Percentiles rank a stretch among this genome's conserved stretches.
These are phyloP conservation scores for Onychostruthus taczanowskii DNA, from an alignment of 2,113 vertebrate genomes.

Conservation along the genomic window DNA sequence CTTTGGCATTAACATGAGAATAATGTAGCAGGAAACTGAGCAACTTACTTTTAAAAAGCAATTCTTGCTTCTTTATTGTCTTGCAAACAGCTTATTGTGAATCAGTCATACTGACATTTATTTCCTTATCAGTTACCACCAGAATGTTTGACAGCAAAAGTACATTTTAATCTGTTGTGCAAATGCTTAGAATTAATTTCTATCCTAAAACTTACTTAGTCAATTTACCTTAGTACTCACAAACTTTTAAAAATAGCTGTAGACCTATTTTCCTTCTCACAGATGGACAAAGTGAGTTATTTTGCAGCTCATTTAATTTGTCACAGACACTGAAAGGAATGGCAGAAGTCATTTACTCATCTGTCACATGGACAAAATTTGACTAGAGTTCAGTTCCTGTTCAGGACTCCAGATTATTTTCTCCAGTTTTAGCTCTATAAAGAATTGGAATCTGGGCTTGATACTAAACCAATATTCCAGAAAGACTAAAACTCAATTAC, in stretches of 20 bases:
- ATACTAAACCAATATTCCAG: background rate
- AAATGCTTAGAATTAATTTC: background rate
- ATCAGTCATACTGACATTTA: background rate
- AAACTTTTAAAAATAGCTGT: background rate
- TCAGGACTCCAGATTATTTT: background rate
- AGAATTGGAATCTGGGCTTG: background rate
- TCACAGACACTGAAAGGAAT: background rate
- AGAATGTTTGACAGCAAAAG: background rate
- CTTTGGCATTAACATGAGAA: background rate
- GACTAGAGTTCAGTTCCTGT: background rate
- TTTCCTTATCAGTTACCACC: background rate
- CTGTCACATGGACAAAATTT: background rate
- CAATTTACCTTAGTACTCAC: background rate
- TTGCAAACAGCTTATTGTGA: background rate
- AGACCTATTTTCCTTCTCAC: background rate
- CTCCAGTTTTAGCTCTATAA: background rate
- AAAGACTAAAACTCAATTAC: background rate
- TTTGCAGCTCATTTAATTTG: background rate
- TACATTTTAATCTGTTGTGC: background rate
- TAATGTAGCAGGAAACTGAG: background rate
- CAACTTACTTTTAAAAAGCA: background rate
- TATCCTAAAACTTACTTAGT: background rate
- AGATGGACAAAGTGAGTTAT: background rate
- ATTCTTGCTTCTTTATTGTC: background rate
- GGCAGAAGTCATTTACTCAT: background rate